Percentiles rank a stretch among this genome's conserved stretches.
These are phyloP conservation scores for Paramormyrops kingsleyae DNA, from an alignment of 2,113 vertebrate genomes.

Conservation along the genomic window DNA sequence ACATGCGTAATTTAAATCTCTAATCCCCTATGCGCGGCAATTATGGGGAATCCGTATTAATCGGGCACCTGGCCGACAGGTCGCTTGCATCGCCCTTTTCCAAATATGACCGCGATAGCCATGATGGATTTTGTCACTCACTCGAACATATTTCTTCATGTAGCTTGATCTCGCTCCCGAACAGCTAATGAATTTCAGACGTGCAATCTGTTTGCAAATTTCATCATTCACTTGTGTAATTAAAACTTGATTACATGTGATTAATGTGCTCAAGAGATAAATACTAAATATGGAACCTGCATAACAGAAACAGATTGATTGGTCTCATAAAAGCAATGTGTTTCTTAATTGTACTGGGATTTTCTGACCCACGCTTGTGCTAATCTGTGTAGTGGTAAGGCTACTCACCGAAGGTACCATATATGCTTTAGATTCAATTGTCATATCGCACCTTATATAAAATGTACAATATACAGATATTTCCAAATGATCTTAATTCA, in stretches of 20 bases:
- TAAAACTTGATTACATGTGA: conserved; percentile 7
- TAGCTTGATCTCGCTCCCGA: neutral
- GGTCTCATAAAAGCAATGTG: neutral
- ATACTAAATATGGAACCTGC: neutral
- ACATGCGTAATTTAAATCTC: neutral
- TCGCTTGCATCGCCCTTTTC: neutral
- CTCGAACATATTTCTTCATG: too few relatives aligned
- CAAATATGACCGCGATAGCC: neutral
- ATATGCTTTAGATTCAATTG: neutral
- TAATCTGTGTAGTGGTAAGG: neutral
- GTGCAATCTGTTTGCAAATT: neutral
- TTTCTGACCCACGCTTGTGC: neutral
- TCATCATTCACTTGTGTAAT: conserved; percentile 2
- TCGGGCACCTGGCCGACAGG: neutral
- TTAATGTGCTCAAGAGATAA: conserved; percentile 4
- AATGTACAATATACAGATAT: neutral
- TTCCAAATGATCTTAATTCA: neutral
- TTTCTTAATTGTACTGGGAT: neutral
- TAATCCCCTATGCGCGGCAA: neutral
- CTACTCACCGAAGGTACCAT: neutral
- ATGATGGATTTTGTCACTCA: neutral
- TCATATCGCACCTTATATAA: neutral
- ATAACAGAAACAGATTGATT: neutral
- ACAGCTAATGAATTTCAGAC: neutral
- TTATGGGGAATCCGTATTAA: neutral